Evolutionary conservation across 2,113 vertebrate genomes (phyloP), one percentile per base, ranked within the genome.

Genomic region (Corapipo altera): DNA sequence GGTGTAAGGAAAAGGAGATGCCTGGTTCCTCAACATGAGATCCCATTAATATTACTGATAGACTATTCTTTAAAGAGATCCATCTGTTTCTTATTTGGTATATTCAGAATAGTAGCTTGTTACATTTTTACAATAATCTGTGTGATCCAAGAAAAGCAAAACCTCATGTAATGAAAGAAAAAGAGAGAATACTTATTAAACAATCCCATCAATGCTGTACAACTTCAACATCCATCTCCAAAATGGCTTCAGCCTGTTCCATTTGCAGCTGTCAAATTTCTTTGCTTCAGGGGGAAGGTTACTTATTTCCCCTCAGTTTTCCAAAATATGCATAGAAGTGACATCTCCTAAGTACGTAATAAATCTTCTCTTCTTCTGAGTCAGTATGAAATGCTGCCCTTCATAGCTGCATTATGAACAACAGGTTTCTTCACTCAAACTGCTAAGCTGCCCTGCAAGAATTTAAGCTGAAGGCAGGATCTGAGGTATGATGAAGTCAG

Each of bases 91-190:
- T 95, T 67, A 82, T 97, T 92, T 89, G 84, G 66, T 58, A 76
- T 78, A 82, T 94, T 93, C 83, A 92, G 91, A 95, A 92, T 91
- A 91, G 94, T 95, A 96, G 84, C 70, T 91, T 78, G 73, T 91
- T 94, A 91, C 83, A 85, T 87, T 96, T 95, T 96, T 92, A 97
- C 73, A 95, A 91, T 88, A 87, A 94, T 82, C 54, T 87, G 15
- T 52, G 58, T 64, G 73, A 92, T 89, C 87, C 89, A 89, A 95
- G 96, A 82, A 95, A 95, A 95, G 61, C 76, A 87, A 92, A 95
- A 78, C 69, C 59, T 95, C 76, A 70, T 83, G 75, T 83, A 96
- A 97, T 62, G 79, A 93, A 90, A 95, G n/a, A 95, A 85, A 74
- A 85, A 90, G 52, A 84, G 46, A 86, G 55, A 95, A 84, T 72